Conservation (phyloP, 1,140 invertebrate species). For the Palaemon carinicauda region DNA sequence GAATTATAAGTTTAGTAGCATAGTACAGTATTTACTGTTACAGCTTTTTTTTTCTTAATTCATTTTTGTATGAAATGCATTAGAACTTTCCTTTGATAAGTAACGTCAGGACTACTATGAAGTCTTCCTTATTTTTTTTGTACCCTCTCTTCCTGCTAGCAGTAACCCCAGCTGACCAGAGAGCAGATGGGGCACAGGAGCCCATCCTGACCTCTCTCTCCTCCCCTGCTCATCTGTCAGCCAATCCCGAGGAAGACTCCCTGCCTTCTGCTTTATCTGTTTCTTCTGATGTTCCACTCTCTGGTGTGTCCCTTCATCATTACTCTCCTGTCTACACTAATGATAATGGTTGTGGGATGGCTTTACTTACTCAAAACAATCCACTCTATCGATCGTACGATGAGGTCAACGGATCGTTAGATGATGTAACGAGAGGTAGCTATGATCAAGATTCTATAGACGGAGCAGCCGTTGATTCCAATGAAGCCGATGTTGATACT, state of each 20-base stretch:
- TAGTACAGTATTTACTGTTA: too few relatives aligned
- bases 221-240: background rate
- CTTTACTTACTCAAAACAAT: slow-evolving; percentile 46
- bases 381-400: slow-evolving; percentile 58
- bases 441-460: slow-evolving; percentile 45
- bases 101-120: slow-evolving; percentile 8
- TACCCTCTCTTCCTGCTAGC: slow-evolving; percentile 43
- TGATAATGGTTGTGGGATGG: slow-evolving; percentile 12
- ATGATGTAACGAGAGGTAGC: slow-evolving; percentile 30
- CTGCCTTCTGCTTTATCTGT: slow-evolving; percentile 30
- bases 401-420: slow-evolving; percentile 48
- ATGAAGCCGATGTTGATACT: slow-evolving; percentile 39
- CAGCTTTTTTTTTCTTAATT: too few relatives aligned
- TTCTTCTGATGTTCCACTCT: slow-evolving; percentile 25
- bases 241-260: slow-evolving; percentile 23
- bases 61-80: too few relatives aligned
- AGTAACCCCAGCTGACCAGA: slow-evolving; percentile 49
- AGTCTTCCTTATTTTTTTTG: slow-evolving; percentile 26
- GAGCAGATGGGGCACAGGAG: slow-evolving; percentile 41
- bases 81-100: background rate
- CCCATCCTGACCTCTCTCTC: slow-evolving; percentile 47
- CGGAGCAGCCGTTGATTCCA: slow-evolving; percentile 23
- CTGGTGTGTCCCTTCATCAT: slow-evolving; percentile 16
- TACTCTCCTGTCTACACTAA: slow-evolving; percentile 24
- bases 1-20: too few relatives aligned